Evolutionary conservation across 2,888 invertebrate genomes (phyloP), one percentile per base, ranked within the genome.

Genomic region (Pseudococcus jackbeardsleyi): DNA sequence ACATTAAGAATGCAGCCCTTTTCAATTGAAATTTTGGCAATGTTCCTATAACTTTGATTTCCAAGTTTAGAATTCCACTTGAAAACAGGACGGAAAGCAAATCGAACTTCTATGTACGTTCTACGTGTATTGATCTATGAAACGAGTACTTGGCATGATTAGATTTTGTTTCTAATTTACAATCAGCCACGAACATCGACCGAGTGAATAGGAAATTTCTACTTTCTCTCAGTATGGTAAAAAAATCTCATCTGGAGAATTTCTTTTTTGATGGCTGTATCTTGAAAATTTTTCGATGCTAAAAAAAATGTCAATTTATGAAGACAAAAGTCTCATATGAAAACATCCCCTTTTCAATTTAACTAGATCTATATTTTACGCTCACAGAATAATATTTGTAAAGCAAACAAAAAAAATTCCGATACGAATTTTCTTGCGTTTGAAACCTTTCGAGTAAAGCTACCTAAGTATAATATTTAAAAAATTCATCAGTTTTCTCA

Each of bases 1-100:
- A 82, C 46, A 82, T 82, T 82, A 82, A 46, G 79, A 46, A 82
- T 19, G 79, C 19, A 17, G 12, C 17, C 68, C 42, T 82, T 82
- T 82, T 19, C 26, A 82, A 42, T 19, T 82, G 9, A 82, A 46
- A 46, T 42, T 9, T 82, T 82, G 79, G 79, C 79, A 82, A 82
- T 82, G 79, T 82, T 82, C 79, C 79, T 82, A 46, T 82, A 33
- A 46, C 19, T 82, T 82, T 46, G 79, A 46, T 42, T 46, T 82
- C 19, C 46, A 46, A 46, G 79, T 82, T 82, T 9, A 46, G n/a
- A 19, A 82, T 46, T 82, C 46, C 15, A 9, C 42, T 19, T 46
- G 19, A 11, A 46, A 72, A 33, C 15, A 33, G 17, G 33, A 33
- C 5, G 26, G 17, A 17, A 72, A 33, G 26, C 33, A 12, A 72